These are phyloP conservation scores for Scolopax rusticola DNA, from an alignment of 2,797 vertebrate genomes.

Conservation along the genomic window DNA sequence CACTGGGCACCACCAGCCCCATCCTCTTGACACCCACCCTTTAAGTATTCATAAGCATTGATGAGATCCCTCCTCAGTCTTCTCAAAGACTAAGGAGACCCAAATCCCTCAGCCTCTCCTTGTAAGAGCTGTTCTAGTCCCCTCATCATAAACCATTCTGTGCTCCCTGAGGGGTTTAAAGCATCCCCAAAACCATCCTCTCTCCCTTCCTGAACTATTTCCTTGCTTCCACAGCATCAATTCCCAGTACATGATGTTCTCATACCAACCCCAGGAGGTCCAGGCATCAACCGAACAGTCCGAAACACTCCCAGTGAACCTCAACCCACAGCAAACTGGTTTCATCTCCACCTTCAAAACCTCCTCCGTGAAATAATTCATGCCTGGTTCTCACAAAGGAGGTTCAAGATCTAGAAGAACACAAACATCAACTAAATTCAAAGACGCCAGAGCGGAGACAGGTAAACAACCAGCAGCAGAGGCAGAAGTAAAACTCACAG, in stretches of 20 bases:
- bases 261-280: not conserved
- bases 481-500: not conserved
- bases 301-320: not conserved
- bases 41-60: no score
- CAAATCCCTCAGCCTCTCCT: no score
- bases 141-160: not conserved
- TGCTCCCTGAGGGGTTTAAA: not conserved
- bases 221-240: not conserved
- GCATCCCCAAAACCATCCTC: not conserved
- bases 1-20: no score
- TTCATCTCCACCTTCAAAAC: not conserved
- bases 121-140: no score
- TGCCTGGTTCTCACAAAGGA: not conserved
- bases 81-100: no score
- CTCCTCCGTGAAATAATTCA: not conserved
- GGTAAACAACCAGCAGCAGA: not conserved
- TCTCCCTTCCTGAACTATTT: not conserved
- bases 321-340: not conserved
- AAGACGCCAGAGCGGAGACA: not conserved
- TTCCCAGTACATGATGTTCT: fast-evolving
- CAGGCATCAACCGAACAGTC: not conserved
- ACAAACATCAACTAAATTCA: not conserved
- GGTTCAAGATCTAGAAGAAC: not conserved
- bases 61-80: no score
- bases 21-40: no score